phyloP scores from a whole-genome alignment of 2,113 vertebrate genomes.

The Psophia crepitans region DNA sequence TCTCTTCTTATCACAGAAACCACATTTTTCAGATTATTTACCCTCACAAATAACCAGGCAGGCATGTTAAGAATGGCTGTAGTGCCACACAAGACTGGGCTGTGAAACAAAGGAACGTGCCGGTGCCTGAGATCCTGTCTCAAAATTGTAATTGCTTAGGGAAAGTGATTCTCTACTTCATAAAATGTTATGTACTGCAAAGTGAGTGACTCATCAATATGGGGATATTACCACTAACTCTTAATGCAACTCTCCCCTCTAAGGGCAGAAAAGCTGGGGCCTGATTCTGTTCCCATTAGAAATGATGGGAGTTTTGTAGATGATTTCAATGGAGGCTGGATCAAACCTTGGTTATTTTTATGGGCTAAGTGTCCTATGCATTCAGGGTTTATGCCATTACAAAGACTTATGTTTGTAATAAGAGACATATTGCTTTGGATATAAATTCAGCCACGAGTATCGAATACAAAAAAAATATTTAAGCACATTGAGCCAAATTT shows the following conservation, averaged over 20 bases:
- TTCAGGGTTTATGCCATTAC: slow-evolving; percentile 36
- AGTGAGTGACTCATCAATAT: slow-evolving; percentile 68
- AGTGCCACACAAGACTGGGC: neutral
- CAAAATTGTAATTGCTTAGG: slow-evolving; percentile 77
- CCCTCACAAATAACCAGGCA: slow-evolving; percentile 53
- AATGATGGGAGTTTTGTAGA: slow-evolving; percentile 38
- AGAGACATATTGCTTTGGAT: slow-evolving; percentile 59
- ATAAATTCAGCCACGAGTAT: neutral
- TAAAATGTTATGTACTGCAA: slow-evolving; percentile 74
- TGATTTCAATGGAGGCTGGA: slow-evolving; percentile 34
- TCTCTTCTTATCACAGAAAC: slow-evolving; percentile 54
- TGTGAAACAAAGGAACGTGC: slow-evolving; percentile 55
- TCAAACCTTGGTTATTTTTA: slow-evolving; percentile 59
- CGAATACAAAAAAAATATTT: slow-evolving; percentile 36
- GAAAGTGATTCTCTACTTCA: slow-evolving; percentile 75
- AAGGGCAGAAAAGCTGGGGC: slow-evolving; percentile 27
- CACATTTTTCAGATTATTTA: slow-evolving; percentile 51
- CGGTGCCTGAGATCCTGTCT: slow-evolving; percentile 56
- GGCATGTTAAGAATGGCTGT: neutral
- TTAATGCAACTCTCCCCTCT: slow-evolving; percentile 28
- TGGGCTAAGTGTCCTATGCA: slow-evolving; percentile 59
- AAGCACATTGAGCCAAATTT: slow-evolving; percentile 28
- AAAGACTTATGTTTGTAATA: slow-evolving; percentile 68
- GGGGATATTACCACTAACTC: slow-evolving; percentile 62
- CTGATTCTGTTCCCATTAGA: slow-evolving; percentile 42